Evolutionary conservation across 2,797 vertebrate genomes (phyloP).

Genomic region (Ambastaia sidthimunki): DNA sequence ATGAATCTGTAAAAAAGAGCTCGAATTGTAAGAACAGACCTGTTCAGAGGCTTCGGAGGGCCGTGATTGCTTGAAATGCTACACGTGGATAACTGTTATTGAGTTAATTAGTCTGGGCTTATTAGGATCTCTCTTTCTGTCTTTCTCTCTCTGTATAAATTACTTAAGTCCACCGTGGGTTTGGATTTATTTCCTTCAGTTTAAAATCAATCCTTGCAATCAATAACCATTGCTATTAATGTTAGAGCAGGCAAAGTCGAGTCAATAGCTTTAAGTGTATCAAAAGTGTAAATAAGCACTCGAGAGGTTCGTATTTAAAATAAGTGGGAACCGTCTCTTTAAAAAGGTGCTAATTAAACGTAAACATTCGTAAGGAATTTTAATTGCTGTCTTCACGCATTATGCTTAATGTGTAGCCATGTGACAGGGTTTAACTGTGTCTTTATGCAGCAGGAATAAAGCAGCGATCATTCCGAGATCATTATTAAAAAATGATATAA

Average conservation of each 20-base stretch:
- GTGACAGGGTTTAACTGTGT: neutral
- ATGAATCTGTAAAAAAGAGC: constrained; percentile 53
- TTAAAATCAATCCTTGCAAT: constrained; percentile 61
- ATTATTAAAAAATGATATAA: neutral
- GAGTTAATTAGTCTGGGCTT: constrained; percentile 60
- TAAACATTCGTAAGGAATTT: constrained; percentile 24
- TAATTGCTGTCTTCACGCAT: neutral
- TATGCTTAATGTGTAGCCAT: neutral
- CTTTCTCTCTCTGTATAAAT: constrained; percentile 57
- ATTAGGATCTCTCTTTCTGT: constrained; percentile 56
- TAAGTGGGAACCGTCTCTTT: constrained; percentile 14
- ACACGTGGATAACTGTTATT: constrained; percentile 50
- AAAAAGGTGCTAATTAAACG: constrained; percentile 29
- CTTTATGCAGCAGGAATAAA: neutral
- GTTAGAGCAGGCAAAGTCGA: constrained; percentile 48
- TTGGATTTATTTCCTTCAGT: constrained; percentile 61
- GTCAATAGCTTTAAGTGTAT: constrained; percentile 62
- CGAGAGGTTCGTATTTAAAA: constrained; percentile 43
- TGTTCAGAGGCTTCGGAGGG: constrained; percentile 40
- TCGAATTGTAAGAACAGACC: constrained; percentile 48
- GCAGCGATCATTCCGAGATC: neutral
- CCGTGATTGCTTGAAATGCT: constrained; percentile 57
- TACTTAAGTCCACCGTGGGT: constrained; percentile 56
- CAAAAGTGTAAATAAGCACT: constrained; percentile 65
- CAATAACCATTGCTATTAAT: constrained; percentile 58